A percentile compares a stretch with the other conserved stretches of the same genome.
Conservation (phyloP, 2,797 vertebrate genomes). For the Okamejei kenojei region DNA sequence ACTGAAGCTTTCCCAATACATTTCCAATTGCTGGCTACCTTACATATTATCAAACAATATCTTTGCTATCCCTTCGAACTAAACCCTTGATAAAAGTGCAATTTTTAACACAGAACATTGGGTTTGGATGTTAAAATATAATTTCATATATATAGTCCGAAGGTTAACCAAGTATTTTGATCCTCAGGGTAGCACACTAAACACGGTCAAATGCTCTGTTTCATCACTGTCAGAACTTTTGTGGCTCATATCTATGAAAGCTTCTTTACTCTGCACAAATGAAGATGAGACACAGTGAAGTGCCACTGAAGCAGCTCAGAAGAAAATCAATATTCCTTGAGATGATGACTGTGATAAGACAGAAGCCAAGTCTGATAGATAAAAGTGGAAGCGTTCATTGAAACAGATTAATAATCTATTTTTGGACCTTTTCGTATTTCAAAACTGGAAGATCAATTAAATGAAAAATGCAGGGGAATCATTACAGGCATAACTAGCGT, state of each 20-base stretch:
- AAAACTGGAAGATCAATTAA: constrained; percentile 11
- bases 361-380: not conserved
- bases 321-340: constrained; percentile 6
- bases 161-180: not conserved
- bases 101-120: not conserved
- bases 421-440: constrained; percentile 14
- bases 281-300: not conserved
- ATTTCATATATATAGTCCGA: not conserved
- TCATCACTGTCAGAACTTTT: not conserved
- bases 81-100: not conserved
- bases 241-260: not conserved
- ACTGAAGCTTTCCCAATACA: not conserved
- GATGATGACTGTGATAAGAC: not conserved
- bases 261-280: not conserved
- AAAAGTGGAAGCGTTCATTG: constrained; percentile 18
- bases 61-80: not conserved
- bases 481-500: not conserved
- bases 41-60: not conserved
- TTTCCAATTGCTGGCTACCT: not conserved
- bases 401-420: constrained; percentile 16
- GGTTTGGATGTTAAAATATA: not conserved
- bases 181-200: not conserved
- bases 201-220: not conserved
- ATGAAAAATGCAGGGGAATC: not conserved
- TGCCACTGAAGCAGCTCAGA: not conserved